Evolutionary conservation across 2,888 invertebrate genomes (phyloP).

Genomic region (Rapana venosa): DNA sequence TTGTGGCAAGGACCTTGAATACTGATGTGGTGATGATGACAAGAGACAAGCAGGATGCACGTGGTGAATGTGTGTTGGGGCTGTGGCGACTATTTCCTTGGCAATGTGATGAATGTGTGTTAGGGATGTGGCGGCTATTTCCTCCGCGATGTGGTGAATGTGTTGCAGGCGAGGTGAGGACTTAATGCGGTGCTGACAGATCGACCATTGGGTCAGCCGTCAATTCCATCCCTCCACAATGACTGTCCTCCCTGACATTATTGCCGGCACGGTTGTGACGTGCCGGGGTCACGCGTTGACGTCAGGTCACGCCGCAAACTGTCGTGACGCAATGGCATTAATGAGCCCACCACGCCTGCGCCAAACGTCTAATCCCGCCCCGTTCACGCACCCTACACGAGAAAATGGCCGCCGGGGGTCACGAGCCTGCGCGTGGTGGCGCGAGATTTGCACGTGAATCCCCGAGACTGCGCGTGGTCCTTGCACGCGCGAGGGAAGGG

Average conservation of each 20-base stretch:
- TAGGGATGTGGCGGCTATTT: too few relatives aligned
- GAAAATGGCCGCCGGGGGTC: conserved; percentile 32
- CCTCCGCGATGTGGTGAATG: too few relatives aligned
- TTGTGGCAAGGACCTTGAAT: too few relatives aligned
- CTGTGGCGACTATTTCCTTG: too few relatives aligned
- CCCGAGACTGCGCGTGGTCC: neutral
- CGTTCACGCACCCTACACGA: conserved; percentile 29
- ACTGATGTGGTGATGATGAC: too few relatives aligned
- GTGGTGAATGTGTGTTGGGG: too few relatives aligned
- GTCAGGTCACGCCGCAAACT: conserved; percentile 25
- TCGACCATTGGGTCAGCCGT: too few relatives aligned
- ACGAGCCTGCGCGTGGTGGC: neutral
- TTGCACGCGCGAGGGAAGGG: conserved; percentile 17
- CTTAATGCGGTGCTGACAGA: too few relatives aligned
- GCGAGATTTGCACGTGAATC: conserved; percentile 30
- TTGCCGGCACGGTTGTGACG: conserved; percentile 11
- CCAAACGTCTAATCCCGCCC: conserved; percentile 21
- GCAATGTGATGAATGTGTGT: too few relatives aligned
- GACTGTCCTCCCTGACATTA: conserved; percentile 13
- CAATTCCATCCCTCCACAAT: neutral
- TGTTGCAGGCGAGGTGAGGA: too few relatives aligned
- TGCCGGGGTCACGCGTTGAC: conserved; percentile 33
- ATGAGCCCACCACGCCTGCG: conserved; percentile 25
- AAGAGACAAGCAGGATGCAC: too few relatives aligned
- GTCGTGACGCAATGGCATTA: conserved; percentile 37